A percentile compares a stretch with the other conserved stretches of the same genome.
phyloP scores from a whole-genome alignment of 2,888 invertebrate species.

The Spisula subtruncata region DNA sequence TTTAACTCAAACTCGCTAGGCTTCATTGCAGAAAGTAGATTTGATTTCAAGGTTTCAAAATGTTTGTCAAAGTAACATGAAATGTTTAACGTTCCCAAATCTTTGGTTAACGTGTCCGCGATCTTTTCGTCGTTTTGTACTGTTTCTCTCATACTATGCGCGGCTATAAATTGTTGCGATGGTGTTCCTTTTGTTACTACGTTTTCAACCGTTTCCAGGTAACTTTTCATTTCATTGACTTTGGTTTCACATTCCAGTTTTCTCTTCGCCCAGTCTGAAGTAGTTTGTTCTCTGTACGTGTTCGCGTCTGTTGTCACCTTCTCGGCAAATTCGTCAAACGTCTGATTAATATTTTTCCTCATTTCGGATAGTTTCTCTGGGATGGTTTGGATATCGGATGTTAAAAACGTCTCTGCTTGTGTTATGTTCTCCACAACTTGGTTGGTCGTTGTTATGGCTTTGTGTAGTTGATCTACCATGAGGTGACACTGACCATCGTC shows the following conservation, averaged over 20 bases:
- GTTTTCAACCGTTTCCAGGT: not conserved
- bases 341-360: not conserved
- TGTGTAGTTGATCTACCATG: not conserved
- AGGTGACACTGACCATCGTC: not conserved
- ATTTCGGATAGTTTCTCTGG: not conserved
- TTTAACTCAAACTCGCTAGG: not conserved
- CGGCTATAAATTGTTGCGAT: slow-evolving; percentile 11
- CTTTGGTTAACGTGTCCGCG: not conserved
- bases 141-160: not conserved
- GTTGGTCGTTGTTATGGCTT: no score
- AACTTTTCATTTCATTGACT: not conserved
- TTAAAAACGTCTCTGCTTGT: not conserved
- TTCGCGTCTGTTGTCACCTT: not conserved
- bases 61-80: slow-evolving; percentile 6
- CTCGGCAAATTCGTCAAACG: not conserved
- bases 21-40: not conserved
- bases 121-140: not conserved
- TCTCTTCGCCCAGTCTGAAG: not conserved
- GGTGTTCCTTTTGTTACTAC: not conserved
- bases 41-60: not conserved
- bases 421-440: not conserved
- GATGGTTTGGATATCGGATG: not conserved
- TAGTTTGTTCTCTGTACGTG: not conserved
- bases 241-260: not conserved
- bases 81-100: not conserved